phyloP scores from a whole-genome alignment of 2,888 invertebrate species.

The Coecobrya sp. region DNA sequence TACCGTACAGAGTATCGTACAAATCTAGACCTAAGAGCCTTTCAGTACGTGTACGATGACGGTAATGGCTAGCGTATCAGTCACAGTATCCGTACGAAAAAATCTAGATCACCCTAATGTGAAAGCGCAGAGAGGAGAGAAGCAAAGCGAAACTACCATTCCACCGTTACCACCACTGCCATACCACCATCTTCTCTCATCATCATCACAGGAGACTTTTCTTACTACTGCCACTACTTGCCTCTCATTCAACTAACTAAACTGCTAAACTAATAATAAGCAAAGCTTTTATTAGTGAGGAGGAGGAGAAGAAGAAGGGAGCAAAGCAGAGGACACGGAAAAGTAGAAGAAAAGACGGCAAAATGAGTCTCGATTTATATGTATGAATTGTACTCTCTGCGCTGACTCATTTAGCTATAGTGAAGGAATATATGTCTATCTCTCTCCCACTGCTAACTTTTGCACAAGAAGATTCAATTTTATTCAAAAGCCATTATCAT shows the following conservation, averaged over 20 bases:
- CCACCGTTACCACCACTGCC: not conserved
- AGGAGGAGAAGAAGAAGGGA: conserved; percentile 14
- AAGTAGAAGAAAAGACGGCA: conserved; percentile 52
- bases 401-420: not conserved
- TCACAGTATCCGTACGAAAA: too few relatives aligned
- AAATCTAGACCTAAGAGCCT: too few relatives aligned
- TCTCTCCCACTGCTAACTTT: conserved; percentile 30
- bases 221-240: not conserved
- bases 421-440: not conserved
- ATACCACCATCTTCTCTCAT: conserved; percentile 18
- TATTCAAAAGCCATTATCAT: conserved; percentile 83
- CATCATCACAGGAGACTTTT: conserved; percentile 31
- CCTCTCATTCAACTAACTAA: conserved; percentile 64
- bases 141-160: not conserved
- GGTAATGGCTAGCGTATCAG: too few relatives aligned
- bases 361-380: conserved; percentile 78
- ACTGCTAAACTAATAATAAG: conserved; percentile 76
- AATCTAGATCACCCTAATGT: too few relatives aligned
- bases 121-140: conserved; percentile 50
- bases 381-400: conserved; percentile 67
- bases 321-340: conserved; percentile 38
- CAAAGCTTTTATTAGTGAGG: conserved; percentile 72
- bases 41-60: too few relatives aligned
- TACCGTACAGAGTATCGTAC: too few relatives aligned
- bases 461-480: conserved; percentile 80